These are phyloP conservation scores for Sphinx pinastri DNA, from an alignment of 2,888 invertebrate species.

Conservation along the genomic window DNA sequence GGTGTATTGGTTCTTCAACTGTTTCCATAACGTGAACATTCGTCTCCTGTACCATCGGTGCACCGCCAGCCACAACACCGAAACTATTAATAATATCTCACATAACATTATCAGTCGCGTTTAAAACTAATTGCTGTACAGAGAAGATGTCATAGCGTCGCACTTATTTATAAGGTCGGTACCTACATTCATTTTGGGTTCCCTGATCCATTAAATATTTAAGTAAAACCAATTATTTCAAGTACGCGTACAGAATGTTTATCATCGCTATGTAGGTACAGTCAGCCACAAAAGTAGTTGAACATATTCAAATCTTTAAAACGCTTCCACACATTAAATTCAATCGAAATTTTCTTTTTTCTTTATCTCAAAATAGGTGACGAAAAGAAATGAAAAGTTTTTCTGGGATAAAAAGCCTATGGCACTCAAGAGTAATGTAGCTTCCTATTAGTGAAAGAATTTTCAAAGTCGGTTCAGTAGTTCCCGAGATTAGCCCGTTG, in stretches of 20 bases:
- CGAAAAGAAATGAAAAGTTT: too few relatives aligned
- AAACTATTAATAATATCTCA: slow-evolving; percentile 5
- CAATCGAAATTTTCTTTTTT: too few relatives aligned
- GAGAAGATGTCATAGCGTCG: background rate
- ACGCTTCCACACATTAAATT: too few relatives aligned
- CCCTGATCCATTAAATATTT: background rate
- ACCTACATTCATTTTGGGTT: background rate
- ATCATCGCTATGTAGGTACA: background rate
- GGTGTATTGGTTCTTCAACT: slow-evolving; percentile 38
- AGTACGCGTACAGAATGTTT: background rate
- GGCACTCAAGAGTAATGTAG: too few relatives aligned
- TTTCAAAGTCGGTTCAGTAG: too few relatives aligned
- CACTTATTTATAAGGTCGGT: slow-evolving; percentile 14
- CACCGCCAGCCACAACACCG: background rate
- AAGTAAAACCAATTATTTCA: too few relatives aligned
- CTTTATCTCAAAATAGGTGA: too few relatives aligned
- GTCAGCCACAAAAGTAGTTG: too few relatives aligned
- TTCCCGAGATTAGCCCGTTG: too few relatives aligned
- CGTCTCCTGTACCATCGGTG: slow-evolving; percentile 23
- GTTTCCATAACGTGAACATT: slow-evolving; percentile 24
- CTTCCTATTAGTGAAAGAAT: too few relatives aligned
- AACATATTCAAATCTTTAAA: too few relatives aligned
- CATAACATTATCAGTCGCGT: background rate
- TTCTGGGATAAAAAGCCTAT: too few relatives aligned
- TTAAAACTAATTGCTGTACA: background rate